Evolutionary conservation across 2,797 vertebrate species (phyloP).

Genomic region (Schizopygopsis pylzovi): DNA sequence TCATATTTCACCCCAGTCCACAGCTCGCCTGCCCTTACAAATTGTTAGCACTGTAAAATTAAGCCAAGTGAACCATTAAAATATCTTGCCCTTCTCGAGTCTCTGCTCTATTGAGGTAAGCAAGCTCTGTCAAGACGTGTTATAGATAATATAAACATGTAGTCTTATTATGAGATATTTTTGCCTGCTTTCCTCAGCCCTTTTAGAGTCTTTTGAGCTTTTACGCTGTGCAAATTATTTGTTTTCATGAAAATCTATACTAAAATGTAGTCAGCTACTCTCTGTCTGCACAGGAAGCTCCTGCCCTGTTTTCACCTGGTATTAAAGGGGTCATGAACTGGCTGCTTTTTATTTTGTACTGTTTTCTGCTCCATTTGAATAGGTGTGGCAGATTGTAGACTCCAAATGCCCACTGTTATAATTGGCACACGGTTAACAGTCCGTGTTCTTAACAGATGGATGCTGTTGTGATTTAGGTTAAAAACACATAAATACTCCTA

Average conservation of each 20-base stretch:
- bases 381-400: too few relatives aligned
- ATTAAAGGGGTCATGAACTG: too few relatives aligned
- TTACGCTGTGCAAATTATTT: neutral
- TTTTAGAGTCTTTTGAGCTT: slow-evolving; percentile 10
- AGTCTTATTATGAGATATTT: neutral
- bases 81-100: slow-evolving; percentile 25
- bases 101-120: slow-evolving; percentile 13
- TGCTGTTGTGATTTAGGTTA: too few relatives aligned
- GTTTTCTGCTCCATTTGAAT: too few relatives aligned
- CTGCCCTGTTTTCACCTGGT: neutral
- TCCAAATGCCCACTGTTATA: too few relatives aligned
- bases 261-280: neutral
- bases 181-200: neutral
- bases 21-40: slow-evolving; percentile 33
- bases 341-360: too few relatives aligned
- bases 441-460: too few relatives aligned
- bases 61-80: slow-evolving; percentile 46
- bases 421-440: too few relatives aligned
- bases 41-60: slow-evolving; percentile 30
- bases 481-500: too few relatives aligned
- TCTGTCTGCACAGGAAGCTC: neutral
- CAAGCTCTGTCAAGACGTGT: slow-evolving; percentile 25
- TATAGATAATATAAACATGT: slow-evolving; percentile 33
- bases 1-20: slow-evolving; percentile 46
- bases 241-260: neutral